These are phyloP conservation scores for Drosophila fuyamai DNA, from an alignment of 1,140 invertebrate genomes.

Conservation along the genomic window DNA sequence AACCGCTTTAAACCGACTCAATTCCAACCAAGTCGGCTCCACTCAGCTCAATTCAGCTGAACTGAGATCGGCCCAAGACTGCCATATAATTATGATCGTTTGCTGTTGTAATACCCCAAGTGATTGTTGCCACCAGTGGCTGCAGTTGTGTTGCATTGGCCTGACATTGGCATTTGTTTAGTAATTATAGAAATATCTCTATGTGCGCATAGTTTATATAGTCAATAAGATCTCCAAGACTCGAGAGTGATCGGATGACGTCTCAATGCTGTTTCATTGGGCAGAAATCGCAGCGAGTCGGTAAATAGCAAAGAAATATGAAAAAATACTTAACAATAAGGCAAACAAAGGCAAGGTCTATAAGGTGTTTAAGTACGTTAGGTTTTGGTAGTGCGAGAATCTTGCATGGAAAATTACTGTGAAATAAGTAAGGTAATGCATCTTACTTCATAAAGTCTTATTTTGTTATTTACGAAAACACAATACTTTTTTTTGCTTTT, in stretches of 20 bases:
- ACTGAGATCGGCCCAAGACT: conserved; percentile 39
- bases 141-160: conserved; percentile 40
- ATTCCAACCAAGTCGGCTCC: background rate
- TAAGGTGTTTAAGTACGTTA: conserved; percentile 1
- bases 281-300: conserved; percentile 14
- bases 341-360: conserved; percentile 36
- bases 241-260: conserved; percentile 55
- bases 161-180: conserved; percentile 76
- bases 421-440: conserved; percentile 1
- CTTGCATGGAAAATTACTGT: conserved; percentile 10
- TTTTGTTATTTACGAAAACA: background rate
- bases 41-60: conserved; percentile 13
- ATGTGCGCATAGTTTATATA: conserved; percentile 50
- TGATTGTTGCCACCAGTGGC: conserved; percentile 41
- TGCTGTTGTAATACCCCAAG: conserved; percentile 41
- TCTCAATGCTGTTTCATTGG: conserved; percentile 66
- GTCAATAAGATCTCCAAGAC: conserved; percentile 64
- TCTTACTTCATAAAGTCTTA: background rate
- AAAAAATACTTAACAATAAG: conserved; percentile 27
- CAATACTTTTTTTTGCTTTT: too few species aligned
- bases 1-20: conserved; percentile 55
- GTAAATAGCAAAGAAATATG: conserved; percentile 25
- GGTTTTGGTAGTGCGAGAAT: conserved; percentile 8
- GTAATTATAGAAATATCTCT: conserved; percentile 73
- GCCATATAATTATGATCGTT: conserved; percentile 71